Conservation (phyloP, 2,797 vertebrate species). For the Sorex maritimensis region DNA sequence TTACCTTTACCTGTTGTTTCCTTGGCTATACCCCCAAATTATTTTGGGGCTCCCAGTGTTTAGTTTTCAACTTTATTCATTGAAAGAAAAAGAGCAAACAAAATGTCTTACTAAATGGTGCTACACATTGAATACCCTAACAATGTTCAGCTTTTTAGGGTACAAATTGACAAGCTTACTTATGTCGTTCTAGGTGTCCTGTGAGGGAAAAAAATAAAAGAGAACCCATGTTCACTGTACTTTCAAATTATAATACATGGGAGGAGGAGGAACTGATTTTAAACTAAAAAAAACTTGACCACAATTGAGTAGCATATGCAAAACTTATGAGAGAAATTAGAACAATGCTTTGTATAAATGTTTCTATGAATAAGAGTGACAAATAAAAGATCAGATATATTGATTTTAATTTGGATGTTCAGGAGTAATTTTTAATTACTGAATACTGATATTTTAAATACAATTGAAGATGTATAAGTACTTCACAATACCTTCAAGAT, state of each 20-base stretch:
- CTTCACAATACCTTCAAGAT: not conserved
- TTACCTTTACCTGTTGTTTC: constrained; percentile 1
- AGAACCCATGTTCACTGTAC: constrained; percentile 19
- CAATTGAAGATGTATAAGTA: not conserved
- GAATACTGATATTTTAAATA: constrained; percentile 37
- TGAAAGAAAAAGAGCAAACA: constrained; percentile 24
- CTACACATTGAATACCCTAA: not conserved
- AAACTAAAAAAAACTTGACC: constrained; percentile 2
- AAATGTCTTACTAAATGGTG: not conserved
- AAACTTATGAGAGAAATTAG: constrained; percentile 35
- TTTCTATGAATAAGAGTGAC: constrained; percentile 36
- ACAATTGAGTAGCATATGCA: not conserved
- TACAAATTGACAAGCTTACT: constrained; percentile 38
- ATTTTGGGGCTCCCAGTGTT: not conserved
- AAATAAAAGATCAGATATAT: constrained; percentile 34
- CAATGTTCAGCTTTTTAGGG: not conserved
- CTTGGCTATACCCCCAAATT: not conserved
- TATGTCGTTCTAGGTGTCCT: constrained; percentile 28
- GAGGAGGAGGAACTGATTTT: not conserved
- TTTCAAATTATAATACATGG: not conserved
- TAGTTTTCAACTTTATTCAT: constrained; percentile 23
- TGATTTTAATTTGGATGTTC: constrained; percentile 26
- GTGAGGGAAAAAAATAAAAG: constrained; percentile 66
- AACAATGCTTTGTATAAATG: constrained; percentile 56
- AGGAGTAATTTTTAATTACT: not conserved